A percentile compares a stretch with the other conserved stretches of the same genome.
Evolutionary conservation across 1,140 invertebrate species (phyloP).

Genomic region (Goniozus legneri): DNA sequence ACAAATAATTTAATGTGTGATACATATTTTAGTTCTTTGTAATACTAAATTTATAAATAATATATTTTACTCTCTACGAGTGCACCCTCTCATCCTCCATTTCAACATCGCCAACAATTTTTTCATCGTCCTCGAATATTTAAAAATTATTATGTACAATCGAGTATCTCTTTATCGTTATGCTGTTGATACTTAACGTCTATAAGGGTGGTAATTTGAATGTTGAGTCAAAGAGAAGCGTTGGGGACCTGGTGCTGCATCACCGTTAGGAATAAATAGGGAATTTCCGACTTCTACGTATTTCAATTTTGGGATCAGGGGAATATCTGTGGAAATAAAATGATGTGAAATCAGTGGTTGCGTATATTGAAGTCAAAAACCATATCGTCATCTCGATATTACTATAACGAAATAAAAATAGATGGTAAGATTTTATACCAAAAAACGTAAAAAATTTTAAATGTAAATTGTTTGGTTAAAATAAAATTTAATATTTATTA

Average conservation of each 20-base stretch:
- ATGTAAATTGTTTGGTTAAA: too few relatives aligned
- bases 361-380: too few relatives aligned
- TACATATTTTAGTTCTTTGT: too few relatives aligned
- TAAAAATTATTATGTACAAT: not conserved
- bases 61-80: not conserved
- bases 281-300: conserved; percentile 36
- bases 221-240: conserved; percentile 47
- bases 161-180: not conserved
- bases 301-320: conserved; percentile 44
- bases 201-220: conserved; percentile 47
- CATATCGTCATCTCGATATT: too few relatives aligned
- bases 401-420: too few relatives aligned
- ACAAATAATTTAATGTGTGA: too few relatives aligned
- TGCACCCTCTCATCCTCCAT: conserved; percentile 11
- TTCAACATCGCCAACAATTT: conserved; percentile 1
- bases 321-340: conserved; percentile 36
- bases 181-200: conserved; percentile 36
- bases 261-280: conserved; percentile 40
- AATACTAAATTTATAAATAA: too few relatives aligned
- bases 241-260: conserved; percentile 47
- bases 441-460: too few relatives aligned
- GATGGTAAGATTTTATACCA: too few relatives aligned
- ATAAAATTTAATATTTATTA: too few relatives aligned
- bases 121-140: conserved; percentile 1
- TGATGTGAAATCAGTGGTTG: not conserved